Evolutionary conservation across 2,113 vertebrate species (phyloP).

Genomic region (Sapajus apella): DNA sequence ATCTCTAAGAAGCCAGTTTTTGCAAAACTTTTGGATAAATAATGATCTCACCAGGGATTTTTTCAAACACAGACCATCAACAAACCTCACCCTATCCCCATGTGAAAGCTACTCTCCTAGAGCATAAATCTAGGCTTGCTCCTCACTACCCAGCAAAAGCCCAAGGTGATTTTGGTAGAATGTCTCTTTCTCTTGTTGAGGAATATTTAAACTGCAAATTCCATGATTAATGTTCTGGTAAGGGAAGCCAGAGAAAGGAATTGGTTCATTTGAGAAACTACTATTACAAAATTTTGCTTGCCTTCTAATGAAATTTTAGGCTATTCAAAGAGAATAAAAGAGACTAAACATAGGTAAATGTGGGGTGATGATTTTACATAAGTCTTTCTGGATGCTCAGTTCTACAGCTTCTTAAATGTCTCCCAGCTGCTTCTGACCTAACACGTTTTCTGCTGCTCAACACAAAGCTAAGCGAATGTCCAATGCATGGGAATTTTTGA

Average conservation of each 20-base stretch:
- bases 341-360: background rate
- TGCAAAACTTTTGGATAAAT: background rate
- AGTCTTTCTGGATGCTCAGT: background rate
- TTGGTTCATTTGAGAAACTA: slow-evolving; percentile 10
- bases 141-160: background rate
- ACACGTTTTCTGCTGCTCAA: background rate
- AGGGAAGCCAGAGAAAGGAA: background rate
- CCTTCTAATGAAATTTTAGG: background rate
- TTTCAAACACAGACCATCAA: background rate
- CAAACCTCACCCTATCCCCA: background rate
- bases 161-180: background rate
- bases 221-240: background rate
- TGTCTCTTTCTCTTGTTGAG: background rate
- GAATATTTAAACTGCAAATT: background rate
- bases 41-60: background rate
- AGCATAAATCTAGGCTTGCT: background rate
- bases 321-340: background rate
- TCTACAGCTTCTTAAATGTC: background rate
- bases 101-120: background rate
- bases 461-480: background rate
- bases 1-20: background rate
- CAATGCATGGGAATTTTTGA: background rate
- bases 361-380: background rate
- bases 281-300: background rate
- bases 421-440: background rate